Conservation (phyloP, 1,140 invertebrate genomes). For the Lerema accius region DNA sequence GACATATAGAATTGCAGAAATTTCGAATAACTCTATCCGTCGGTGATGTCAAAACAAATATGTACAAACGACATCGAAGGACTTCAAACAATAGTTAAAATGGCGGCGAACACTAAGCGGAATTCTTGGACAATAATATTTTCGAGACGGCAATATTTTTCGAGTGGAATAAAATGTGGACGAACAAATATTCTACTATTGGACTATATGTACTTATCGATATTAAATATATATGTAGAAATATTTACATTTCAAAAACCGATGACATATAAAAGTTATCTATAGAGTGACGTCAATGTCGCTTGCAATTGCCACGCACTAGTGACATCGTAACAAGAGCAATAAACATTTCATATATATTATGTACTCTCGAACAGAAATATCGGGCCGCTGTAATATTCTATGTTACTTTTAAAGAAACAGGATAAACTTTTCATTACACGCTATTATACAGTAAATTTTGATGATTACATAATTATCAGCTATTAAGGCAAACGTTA, state of each 20-base stretch:
- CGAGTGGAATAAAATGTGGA: constrained; percentile 75
- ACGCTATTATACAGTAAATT: constrained; percentile 27
- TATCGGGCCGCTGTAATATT: constrained; percentile 25
- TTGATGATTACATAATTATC: constrained; percentile 31
- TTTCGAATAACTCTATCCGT: constrained; percentile 37
- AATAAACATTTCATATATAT: constrained; percentile 47
- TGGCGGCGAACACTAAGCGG: constrained; percentile 52
- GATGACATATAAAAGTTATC: constrained; percentile 49
- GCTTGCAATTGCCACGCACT: constrained; percentile 42
- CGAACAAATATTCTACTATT: constrained; percentile 75
- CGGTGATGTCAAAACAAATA: constrained; percentile 28
- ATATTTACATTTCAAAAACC: constrained; percentile 73
- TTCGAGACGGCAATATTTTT: constrained; percentile 72
- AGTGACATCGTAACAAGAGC: constrained; percentile 43
- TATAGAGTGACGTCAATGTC: constrained; percentile 34
- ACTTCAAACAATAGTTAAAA: constrained; percentile 37
- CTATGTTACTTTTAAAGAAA: constrained; percentile 31
- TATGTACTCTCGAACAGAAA: constrained; percentile 31
- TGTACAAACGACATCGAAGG: constrained; percentile 15
- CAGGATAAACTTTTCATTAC: constrained; percentile 21
- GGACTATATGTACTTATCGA: constrained; percentile 72
- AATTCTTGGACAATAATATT: constrained; percentile 69
- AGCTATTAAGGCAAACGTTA: constrained; percentile 34
- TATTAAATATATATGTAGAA: constrained; percentile 63
- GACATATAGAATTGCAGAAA: constrained; percentile 47